Evolutionary conservation across 2,113 vertebrate genomes (phyloP).

Genomic region (Reinhardtius hippoglossoides): DNA sequence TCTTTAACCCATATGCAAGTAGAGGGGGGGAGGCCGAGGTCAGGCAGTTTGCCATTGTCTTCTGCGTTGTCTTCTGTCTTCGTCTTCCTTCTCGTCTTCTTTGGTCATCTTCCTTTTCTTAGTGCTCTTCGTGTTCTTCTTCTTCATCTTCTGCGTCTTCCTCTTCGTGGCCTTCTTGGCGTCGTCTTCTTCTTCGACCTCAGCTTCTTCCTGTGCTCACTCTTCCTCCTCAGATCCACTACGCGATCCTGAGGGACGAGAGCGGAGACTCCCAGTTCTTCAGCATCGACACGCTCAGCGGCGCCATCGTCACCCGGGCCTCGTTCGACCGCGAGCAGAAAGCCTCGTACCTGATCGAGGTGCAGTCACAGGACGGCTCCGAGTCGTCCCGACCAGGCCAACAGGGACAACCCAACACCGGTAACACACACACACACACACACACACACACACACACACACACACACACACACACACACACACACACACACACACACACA

Average conservation of each 20-base stretch:
- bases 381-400: conserved; percentile 87
- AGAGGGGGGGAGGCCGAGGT: too few relatives aligned
- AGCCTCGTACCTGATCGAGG: conserved; percentile 89
- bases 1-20: too few relatives aligned
- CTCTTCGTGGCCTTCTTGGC: background rate
- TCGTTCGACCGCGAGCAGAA: conserved; percentile 91
- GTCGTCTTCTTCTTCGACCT: background rate
- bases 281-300: conserved; percentile 82
- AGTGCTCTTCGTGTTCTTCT: background rate
- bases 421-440: conserved; percentile 73
- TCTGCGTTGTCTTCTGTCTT: background rate
- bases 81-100: background rate
- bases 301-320: conserved; percentile 82
- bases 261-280: conserved; percentile 88
- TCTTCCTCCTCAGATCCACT: conserved; percentile 80
- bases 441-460: conserved; percentile 36
- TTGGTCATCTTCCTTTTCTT: background rate
- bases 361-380: conserved; percentile 89
- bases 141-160: background rate
- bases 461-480: background rate
- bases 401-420: conserved; percentile 88
- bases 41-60: too few relatives aligned
- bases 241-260: conserved; percentile 86
- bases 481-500: background rate
- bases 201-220: background rate